Evolutionary conservation across 2,888 invertebrate genomes (phyloP), one percentile per base, ranked within the genome.

Genomic region (Bimastos eiseni): DNA sequence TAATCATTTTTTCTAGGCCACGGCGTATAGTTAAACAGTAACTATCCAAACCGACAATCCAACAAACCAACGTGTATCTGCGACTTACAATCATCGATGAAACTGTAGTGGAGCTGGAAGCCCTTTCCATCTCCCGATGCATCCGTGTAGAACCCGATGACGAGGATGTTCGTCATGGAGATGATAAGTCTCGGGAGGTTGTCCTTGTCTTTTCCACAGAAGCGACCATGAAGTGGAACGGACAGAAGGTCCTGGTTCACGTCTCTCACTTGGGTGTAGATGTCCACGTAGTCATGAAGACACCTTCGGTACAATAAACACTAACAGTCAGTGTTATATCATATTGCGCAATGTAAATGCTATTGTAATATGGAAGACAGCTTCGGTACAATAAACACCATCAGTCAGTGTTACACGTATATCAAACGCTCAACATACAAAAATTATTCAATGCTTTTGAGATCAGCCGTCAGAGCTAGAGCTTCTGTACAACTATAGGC

Each of bases 211-310:
- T 97, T 97, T 91, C 98, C 98, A 96, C 99, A 99, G 96, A 97
- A 99, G 92, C 98, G 97, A 90, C 98, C 98, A 93, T 98, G 98
- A 95, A 98, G 98, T 93, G 98, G 98, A 92, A 98, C 98, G 96
- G 98, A 98, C 96, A 99, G 96, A 96, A 98, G 97, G 91, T 94
- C 94, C 88, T 95, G 94, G 38, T 94, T 93, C 11, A 94, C 93
- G 83, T 93, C 92, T 37, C 92, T 92, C 41, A 98, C 97, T 96
- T 98, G 98, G 95, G 98, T 97, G 96, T 98, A 99, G 94, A 99
- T 97, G 96, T 99, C 99, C 97, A 99, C 97, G 96, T 98, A 98
- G 96, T 99, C 99, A 96, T 98, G 98, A 96, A 97, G 96, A 96
- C 99, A 99, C 96, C 99, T 99, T 96, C n/a, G 92, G 34, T 19